Conservation (phyloP, 2,888 invertebrate species). For the Digitonthophagus gazella region DNA sequence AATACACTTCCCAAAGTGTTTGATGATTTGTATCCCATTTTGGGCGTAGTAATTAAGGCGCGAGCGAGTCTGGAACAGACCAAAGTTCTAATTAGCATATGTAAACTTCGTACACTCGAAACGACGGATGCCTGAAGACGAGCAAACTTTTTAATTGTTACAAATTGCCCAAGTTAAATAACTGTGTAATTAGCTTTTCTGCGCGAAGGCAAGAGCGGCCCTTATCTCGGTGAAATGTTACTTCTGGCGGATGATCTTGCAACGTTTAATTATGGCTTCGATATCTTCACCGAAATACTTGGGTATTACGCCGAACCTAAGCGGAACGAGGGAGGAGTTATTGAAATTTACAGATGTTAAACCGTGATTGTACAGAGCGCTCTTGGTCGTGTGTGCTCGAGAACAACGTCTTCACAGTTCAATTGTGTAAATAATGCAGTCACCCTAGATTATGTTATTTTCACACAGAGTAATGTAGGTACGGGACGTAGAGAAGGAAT, state of each 20-base stretch:
- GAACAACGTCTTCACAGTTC: background rate
- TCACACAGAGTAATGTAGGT: background rate
- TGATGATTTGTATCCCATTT: background rate
- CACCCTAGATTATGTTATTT: background rate
- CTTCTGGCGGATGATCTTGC: background rate
- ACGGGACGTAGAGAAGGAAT: background rate
- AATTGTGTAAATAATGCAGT: background rate
- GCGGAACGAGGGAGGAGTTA: background rate
- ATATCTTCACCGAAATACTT: background rate
- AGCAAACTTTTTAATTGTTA: slow-evolving; percentile 41
- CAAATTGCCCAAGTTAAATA: slow-evolving; percentile 42
- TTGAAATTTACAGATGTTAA: background rate
- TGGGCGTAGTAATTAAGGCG: background rate
- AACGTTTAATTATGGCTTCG: background rate
- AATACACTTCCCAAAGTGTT: background rate
- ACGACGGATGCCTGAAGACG: slow-evolving; percentile 40
- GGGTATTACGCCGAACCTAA: background rate
- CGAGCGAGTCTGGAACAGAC: slow-evolving; percentile 38
- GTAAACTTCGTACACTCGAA: slow-evolving; percentile 50
- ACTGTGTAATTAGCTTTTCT: slow-evolving; percentile 39
- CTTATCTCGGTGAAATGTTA: background rate
- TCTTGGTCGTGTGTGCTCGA: background rate
- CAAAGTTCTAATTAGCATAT: slow-evolving; percentile 52
- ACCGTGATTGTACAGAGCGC: background rate
- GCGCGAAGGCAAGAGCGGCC: slow-evolving; percentile 15